Evolutionary conservation across 30 jellyfish, hydroid and myxozoan species (phyloP), one percentile per base, ranked within the genome.

Genomic region (Clytia hemisphaerica): DNA sequence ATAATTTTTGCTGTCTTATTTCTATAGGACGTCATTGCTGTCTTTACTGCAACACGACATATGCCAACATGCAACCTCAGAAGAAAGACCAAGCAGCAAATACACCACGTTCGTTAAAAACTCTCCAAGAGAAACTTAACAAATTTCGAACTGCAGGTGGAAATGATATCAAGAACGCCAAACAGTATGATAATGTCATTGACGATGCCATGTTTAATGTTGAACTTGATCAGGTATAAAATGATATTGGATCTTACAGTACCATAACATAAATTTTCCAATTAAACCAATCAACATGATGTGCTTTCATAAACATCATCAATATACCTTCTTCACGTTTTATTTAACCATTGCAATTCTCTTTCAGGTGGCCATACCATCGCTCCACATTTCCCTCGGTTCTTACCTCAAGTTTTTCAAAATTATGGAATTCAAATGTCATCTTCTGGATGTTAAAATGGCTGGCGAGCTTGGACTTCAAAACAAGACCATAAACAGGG

Each of bases 311-410:
- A 12, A 9, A 45, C 33, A 3, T 58, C 26, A 22, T 58, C 16
- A 58, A 24, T 29, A 16, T 58, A 16, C 14, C 19, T 12, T 0
- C 18, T 42, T 0, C 14, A 50, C 7, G 58, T 14, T 1, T 64
- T 68, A 45, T 32, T 79, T 38, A 68, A 69, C 15, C 49, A 19
- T 0, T 6, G 68, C 18, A 44, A 10, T 45, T 59, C 45, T 32
- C 53, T 42, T 61, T 46, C 22, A 83, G 84, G 59, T 68, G 37
- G 65, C 92, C 71, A 47, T 83, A 50, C 92, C 92, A 75, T 45
- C 78, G 76, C 67, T 55, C 37, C 95, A 83, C 64, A 59, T 76
- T 73, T 69, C 94, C 25, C 42, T 67, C 75, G 78, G 78, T 14
- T 16, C 34, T 14, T 69, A 69, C 32, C 36, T 69, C 30, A 49